phyloP scores from a whole-genome alignment of 2,888 invertebrate genomes.

The Eremobia ochroleuca region DNA sequence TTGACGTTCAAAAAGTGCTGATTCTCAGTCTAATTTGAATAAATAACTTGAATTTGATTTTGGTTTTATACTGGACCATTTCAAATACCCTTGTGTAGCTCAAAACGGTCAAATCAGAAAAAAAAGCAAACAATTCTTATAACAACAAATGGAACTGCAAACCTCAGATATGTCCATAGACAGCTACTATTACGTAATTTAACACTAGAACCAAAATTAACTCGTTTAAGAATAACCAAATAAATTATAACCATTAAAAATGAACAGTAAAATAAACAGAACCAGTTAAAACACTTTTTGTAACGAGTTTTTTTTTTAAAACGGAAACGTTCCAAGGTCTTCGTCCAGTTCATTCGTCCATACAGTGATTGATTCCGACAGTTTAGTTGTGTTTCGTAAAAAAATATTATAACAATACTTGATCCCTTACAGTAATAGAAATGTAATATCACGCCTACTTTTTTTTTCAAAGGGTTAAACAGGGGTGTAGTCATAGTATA shows the following conservation, averaged over 20 bases:
- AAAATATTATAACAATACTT: slow-evolving; percentile 20
- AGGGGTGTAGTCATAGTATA: too few relatives aligned
- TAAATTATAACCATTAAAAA: slow-evolving; percentile 34
- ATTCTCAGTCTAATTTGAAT: too few relatives aligned
- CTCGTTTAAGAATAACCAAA: slow-evolving; percentile 9
- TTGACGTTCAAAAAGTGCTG: too few relatives aligned
- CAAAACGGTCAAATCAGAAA: neutral
- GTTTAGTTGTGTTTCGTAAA: slow-evolving; percentile 17
- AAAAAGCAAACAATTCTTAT: neutral
- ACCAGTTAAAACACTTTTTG: slow-evolving; percentile 39
- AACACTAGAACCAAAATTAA: slow-evolving; percentile 5
- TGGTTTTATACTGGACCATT: too few relatives aligned
- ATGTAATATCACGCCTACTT: too few relatives aligned
- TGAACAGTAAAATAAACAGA: slow-evolving; percentile 21
- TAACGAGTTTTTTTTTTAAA: slow-evolving; percentile 40
- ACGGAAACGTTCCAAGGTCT: slow-evolving; percentile 48
- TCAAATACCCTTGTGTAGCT: too few relatives aligned
- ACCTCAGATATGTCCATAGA: neutral
- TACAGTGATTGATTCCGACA: slow-evolving; percentile 55
- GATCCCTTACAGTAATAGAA: neutral
- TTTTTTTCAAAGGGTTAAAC: too few relatives aligned
- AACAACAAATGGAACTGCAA: neutral
- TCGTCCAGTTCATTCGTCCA: slow-evolving; percentile 53
- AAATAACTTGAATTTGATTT: too few relatives aligned
- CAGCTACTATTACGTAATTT: neutral